These are phyloP conservation scores for Drosophila vallismaia DNA, from an alignment of 2,888 invertebrate species.

Conservation along the genomic window DNA sequence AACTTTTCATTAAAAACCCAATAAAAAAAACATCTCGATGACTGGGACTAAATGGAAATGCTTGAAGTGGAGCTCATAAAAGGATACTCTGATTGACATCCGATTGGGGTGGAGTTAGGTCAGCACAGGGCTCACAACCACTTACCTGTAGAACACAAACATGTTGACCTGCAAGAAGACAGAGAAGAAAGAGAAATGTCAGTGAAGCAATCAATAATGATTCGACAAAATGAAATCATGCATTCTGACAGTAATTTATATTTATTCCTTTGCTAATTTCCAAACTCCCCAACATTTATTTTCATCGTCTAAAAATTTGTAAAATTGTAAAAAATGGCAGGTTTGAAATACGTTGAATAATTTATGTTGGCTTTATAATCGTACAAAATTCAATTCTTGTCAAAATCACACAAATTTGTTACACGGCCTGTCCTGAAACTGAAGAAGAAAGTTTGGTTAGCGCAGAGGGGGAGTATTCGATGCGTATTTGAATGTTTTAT, in stretches of 20 bases:
- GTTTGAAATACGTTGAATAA: conserved; percentile 27
- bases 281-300: neutral
- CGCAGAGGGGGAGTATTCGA: conserved; percentile 1
- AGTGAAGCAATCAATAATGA: conserved; percentile 4
- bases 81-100: neutral
- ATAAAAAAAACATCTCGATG: neutral
- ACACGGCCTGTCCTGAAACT: conserved; percentile 23
- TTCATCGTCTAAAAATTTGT: conserved; percentile 35
- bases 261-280: neutral
- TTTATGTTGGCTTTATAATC: conserved; percentile 69
- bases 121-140: too few species aligned
- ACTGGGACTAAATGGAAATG: neutral
- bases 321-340: conserved; percentile 39
- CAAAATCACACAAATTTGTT: conserved; percentile 69
- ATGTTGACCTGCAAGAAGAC: conserved; percentile 64
- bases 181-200: conserved; percentile 1
- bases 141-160: conserved; percentile 59
- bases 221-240: conserved; percentile 1
- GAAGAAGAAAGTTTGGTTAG: conserved; percentile 5
- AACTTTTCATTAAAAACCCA: neutral
- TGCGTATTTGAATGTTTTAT: conserved; percentile 73
- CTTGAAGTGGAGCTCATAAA: neutral
- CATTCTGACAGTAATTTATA: conserved; percentile 5
- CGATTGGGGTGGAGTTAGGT: conserved; percentile 33
- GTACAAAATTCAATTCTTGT: conserved; percentile 63